phyloP scores from a whole-genome alignment of 2,113 vertebrate species.

The Struthidea cinerea region DNA sequence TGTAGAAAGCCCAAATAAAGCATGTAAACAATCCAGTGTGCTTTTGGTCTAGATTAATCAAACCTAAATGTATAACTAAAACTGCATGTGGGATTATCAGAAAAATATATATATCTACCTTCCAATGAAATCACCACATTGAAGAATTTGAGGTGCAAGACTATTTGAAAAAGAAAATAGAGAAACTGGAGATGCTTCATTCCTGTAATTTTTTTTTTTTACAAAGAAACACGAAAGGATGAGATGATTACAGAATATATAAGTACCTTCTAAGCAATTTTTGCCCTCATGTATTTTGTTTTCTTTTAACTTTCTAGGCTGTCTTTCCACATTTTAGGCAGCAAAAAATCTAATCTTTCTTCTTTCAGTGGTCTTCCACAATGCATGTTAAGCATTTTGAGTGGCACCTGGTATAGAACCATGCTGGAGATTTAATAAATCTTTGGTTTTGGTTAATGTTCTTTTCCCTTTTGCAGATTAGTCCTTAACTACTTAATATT shows the following conservation, averaged over 20 bases:
- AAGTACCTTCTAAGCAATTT: not conserved
- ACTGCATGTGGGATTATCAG: not conserved
- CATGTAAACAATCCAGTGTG: not conserved
- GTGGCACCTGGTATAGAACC: not conserved
- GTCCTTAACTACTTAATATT: not conserved
- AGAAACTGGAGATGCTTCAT: not conserved
- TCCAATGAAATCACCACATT: not conserved
- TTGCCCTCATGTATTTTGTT: not conserved
- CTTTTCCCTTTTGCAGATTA: not conserved
- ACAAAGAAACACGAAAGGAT: not conserved
- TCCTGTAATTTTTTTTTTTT: not conserved
- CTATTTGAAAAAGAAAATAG: not conserved
- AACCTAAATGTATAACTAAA: not conserved
- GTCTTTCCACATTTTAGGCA: not conserved
- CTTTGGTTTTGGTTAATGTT: not conserved
- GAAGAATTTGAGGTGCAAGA: not conserved
- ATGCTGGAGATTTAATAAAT: not conserved
- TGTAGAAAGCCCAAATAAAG: not conserved
- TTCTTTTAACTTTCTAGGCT: not conserved
- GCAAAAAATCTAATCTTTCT: not conserved
- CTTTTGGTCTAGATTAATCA: not conserved
- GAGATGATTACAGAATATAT: not conserved
- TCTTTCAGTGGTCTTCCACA: not conserved
- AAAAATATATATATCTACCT: not conserved
- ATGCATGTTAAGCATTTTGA: not conserved